These are phyloP conservation scores for Tyto alba DNA, from an alignment of 2,113 vertebrate genomes.

Conservation along the genomic window DNA sequence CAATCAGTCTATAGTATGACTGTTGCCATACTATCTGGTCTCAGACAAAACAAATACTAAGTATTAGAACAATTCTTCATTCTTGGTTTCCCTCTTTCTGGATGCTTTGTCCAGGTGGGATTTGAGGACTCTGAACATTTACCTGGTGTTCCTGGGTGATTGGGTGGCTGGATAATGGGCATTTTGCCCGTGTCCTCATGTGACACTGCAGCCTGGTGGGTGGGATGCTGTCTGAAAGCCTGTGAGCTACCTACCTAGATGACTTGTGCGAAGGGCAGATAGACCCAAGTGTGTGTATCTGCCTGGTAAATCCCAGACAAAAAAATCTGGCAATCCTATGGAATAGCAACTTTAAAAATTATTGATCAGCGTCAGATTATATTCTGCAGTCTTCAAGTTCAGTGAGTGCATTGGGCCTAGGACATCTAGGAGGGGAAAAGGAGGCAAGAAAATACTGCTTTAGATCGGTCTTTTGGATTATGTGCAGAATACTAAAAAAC, in stretches of 20 bases:
- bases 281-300: not conserved
- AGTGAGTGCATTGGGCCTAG: not conserved
- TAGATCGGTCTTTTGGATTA: not conserved
- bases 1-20: not conserved
- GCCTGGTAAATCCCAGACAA: not conserved
- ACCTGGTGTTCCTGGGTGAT: not conserved
- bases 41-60: not conserved
- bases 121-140: not conserved
- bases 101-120: not conserved
- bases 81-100: not conserved
- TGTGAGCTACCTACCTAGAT: not conserved
- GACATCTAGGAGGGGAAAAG: not conserved
- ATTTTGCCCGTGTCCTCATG: not conserved
- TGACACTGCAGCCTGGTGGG: rapidly evolving
- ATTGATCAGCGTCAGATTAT: not conserved
- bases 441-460: not conserved
- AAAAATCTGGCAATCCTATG: not conserved
- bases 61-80: not conserved
- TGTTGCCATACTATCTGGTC: not conserved
- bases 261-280: not conserved
- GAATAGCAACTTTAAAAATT: not conserved
- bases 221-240: not conserved
- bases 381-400: not conserved
- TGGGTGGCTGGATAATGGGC: not conserved
- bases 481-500: not conserved